Evolutionary conservation across 2,888 invertebrate genomes (phyloP), one percentile per base, ranked within the genome.

Genomic region (Timema cristinae): DNA sequence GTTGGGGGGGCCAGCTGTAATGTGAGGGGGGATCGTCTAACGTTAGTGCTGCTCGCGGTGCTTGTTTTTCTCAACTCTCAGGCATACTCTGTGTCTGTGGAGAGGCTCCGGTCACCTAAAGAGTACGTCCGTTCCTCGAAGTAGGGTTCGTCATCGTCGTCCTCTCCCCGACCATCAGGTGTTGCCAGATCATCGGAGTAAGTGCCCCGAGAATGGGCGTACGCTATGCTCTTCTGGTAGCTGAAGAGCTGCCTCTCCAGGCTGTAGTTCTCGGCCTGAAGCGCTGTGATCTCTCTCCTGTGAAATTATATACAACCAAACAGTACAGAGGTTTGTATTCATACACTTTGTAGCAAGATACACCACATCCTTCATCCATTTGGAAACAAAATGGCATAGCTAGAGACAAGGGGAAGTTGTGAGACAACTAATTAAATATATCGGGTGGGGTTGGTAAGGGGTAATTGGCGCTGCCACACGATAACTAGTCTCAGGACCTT

Each of bases 221-320:
- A 89, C 67, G 91, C 90, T 75, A 93, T 85, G 79, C 90, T 91
- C 82, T 91, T 90, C 83, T 93, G 93, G 81, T 93, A 93, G 82
- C 91, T 91, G 84, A 93, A 91, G 75, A 93, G 83, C 82, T 93
- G 92, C 77, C 92, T 85, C 83, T 93, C 93, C 78, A 93, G 84
- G 74, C 90, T 90, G 82, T 91, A 91, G 81, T 93, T 93, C 82
- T 93, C 93, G n/a, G 91, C 89, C 81, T 93, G 92, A 68, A 93
- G 85, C 11, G 90, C 90, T 75, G 88, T 86, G 75, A 93, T 91
- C 81, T 93, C 93, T 67, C 91, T 88, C 79, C 91, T 91, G 32
- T 32, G 32, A 32, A 32, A 32, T 32, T 32, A 32, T 32, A 32
- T 32, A 32, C 32, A 32, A 32, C 4, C 32, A 32, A 32, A 32